These are phyloP conservation scores for Grus americana DNA, from an alignment of 2,113 vertebrate genomes.

Conservation along the genomic window DNA sequence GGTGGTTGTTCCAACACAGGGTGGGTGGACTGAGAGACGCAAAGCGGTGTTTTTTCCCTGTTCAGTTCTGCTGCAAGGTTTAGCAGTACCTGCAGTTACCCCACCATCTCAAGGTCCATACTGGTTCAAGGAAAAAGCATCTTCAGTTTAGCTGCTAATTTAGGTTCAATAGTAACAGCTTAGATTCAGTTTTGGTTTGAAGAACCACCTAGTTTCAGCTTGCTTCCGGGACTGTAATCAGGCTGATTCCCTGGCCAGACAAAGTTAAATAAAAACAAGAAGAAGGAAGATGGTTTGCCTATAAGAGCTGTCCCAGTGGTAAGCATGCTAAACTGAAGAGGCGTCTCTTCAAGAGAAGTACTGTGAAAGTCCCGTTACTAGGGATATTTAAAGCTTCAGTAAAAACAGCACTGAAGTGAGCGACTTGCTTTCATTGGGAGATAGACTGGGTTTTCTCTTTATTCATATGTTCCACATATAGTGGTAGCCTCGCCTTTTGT, in stretches of 20 bases:
- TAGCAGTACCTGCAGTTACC: not conserved
- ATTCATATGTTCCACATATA: slow-evolving; percentile 46
- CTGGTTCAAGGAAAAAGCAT: not conserved
- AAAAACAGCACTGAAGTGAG: slow-evolving; percentile 50
- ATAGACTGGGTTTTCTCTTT: slow-evolving; percentile 49
- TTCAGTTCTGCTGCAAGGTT: not conserved
- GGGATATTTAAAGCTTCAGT: slow-evolving; percentile 60
- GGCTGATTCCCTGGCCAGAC: not conserved
- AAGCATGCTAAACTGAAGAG: slow-evolving; percentile 45
- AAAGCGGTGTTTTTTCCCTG: not conserved
- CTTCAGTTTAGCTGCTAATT: not conserved
- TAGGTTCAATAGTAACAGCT: not conserved
- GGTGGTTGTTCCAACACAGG: not conserved
- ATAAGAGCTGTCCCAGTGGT: not conserved
- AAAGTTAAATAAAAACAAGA: not conserved
- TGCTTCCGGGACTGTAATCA: not conserved
- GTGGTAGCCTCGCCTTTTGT: slow-evolving; percentile 45
- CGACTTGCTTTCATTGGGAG: slow-evolving; percentile 6
- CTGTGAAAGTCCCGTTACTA: slow-evolving; percentile 51
- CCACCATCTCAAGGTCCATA: not conserved
- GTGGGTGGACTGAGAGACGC: not conserved
- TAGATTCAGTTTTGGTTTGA: not conserved
- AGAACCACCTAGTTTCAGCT: not conserved
- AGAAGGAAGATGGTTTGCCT: not conserved
- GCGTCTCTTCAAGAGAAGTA: not conserved